Base-by-base conservation (phyloP, 2,113 vertebrate species). In the Nerophis lumbriciformis region DNA sequence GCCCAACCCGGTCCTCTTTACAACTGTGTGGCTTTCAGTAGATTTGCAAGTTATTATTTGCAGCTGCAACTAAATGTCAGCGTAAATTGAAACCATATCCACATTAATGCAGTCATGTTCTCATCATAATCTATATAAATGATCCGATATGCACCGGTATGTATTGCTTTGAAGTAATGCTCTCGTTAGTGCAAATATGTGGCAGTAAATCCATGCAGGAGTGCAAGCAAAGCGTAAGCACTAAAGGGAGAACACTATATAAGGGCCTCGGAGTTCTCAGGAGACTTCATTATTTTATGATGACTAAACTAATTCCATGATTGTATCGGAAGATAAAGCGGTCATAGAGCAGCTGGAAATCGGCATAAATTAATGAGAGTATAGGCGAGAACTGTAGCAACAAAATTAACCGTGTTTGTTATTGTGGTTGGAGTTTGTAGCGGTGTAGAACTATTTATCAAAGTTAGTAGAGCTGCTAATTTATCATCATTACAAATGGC, bases 61-160 rank as follows among this genome's bases (percentile, higher is more conserved):
- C 65, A 65, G 60, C 60, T 71, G 59, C 28, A 62, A 58, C 7
- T 12, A 61, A 61, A 36, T 59, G 9, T 6, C 1, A 5, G 21
- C 54, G 57, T 54, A 12, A 8, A 59, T 61, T 19, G 16, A 63
- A 44, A 51, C 37, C 5, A n/a, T 28, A 51, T 39, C 21, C 47
- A 10, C 48, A 65, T 19, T 48, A 6, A 61, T 35, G 12, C 12
- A 1, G 28, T 61, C 15, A 38, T 49, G 2, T 45, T 19, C 21
- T 56, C 28, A 28, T 28, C 28, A 4, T 28, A 59, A 15, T 36
- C 21, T 52, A 39, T 61, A 42, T 48, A 54, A 72, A 55, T 6
- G 21, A 12, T 21, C 61, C 58, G 8, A 69, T 65, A n/a, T 39
- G 38, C 12, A 21, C 45, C n/a, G 19, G 61, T 13, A 58, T 58